Conservation (phyloP, 2,113 vertebrate species). For the Callithrix jacchus region DNA sequence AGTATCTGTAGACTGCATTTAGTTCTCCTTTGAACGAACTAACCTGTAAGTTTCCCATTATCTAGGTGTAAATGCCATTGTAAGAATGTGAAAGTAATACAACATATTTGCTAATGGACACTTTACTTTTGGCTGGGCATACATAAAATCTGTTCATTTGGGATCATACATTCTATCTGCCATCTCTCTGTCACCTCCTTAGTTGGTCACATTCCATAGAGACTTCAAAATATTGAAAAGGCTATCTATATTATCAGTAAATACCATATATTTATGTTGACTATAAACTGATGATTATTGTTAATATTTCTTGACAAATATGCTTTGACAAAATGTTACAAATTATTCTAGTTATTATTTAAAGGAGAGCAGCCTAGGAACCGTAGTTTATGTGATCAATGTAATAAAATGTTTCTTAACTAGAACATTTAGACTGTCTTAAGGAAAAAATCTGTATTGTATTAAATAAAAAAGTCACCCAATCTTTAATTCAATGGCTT, state of each 20-base stretch:
- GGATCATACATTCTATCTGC: background rate
- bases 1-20: background rate
- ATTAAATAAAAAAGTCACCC: background rate
- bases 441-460: background rate
- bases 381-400: background rate
- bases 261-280: background rate
- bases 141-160: background rate
- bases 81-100: background rate
- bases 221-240: background rate
- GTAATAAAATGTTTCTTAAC: background rate
- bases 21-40: background rate
- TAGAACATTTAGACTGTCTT: background rate
- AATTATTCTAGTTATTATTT: background rate
- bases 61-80: background rate
- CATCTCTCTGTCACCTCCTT: background rate
- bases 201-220: background rate
- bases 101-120: background rate
- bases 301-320: background rate
- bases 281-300: background rate
- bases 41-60: background rate
- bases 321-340: background rate
- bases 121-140: background rate
- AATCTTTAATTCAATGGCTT: constrained; percentile 19
- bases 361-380: background rate
- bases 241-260: background rate